Evolutionary conservation across 2,888 invertebrate genomes (phyloP).

Genomic region (Rhagonycha fulva): DNA sequence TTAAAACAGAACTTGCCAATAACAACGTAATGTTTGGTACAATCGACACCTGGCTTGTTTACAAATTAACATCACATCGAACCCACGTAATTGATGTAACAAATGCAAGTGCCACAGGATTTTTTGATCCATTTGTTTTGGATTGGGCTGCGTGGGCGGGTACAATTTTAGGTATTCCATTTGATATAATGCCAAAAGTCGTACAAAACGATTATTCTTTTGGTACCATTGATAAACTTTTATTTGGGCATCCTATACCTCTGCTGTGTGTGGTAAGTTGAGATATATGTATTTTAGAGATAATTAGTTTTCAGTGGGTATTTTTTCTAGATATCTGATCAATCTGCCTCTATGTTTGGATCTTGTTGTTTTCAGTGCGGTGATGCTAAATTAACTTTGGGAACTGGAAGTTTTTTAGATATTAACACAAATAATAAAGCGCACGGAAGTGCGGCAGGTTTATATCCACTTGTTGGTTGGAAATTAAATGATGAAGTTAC

Average conservation of each 20-base stretch:
- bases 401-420: slow-evolving; percentile 89
- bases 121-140: slow-evolving; percentile 91
- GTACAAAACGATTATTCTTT: slow-evolving; percentile 79
- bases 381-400: slow-evolving; percentile 82
- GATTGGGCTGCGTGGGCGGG: slow-evolving; percentile 80
- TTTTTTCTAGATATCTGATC: slow-evolving; percentile 76
- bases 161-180: slow-evolving; percentile 71
- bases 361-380: slow-evolving; percentile 78
- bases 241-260: slow-evolving; percentile 79
- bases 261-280: slow-evolving; percentile 77
- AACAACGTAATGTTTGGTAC: slow-evolving; percentile 81
- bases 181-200: slow-evolving; percentile 76
- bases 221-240: slow-evolving; percentile 65
- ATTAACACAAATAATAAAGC: slow-evolving; percentile 78
- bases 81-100: slow-evolving; percentile 87
- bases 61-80: slow-evolving; percentile 71
- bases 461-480: slow-evolving; percentile 95
- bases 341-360: slow-evolving; percentile 88
- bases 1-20: slow-evolving; percentile 66
- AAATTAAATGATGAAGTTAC: slow-evolving; percentile 62
- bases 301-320: not conserved
- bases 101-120: slow-evolving; percentile 87
- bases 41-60: slow-evolving; percentile 91
- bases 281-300: slow-evolving; percentile 13
- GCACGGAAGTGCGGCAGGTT: slow-evolving; percentile 80